Evolutionary conservation across 1,140 invertebrate genomes (phyloP).

Genomic region (Hyles euphorbiae): DNA sequence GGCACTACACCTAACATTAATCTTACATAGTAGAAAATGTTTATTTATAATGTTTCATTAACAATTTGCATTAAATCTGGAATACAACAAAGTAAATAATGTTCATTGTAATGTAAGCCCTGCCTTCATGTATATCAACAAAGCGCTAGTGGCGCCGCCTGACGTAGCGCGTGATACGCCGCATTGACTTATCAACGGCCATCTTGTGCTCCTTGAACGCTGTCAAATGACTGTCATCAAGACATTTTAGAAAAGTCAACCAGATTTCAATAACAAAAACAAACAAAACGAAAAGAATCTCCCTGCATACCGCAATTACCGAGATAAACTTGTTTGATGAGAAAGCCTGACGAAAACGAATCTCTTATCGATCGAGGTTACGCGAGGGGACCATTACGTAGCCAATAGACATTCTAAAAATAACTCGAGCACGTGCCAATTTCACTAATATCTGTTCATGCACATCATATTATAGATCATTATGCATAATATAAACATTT

Average conservation of each 20-base stretch:
- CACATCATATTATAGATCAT: conserved; percentile 13
- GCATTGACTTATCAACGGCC: conserved; percentile 33
- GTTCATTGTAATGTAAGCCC: background rate
- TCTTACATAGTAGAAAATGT: no score
- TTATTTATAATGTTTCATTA: no score
- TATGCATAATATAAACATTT: background rate
- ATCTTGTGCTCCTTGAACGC: conserved; percentile 54
- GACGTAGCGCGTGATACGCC: conserved; percentile 45
- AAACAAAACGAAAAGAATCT: conserved; percentile 35
- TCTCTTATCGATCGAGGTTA: conserved; percentile 31
- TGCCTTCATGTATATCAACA: conserved; percentile 31
- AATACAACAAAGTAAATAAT: no score
- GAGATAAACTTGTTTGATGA: background rate
- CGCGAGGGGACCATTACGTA: conserved; percentile 24
- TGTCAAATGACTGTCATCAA: conserved; percentile 67
- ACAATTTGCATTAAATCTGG: no score
- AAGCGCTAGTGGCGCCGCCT: conserved; percentile 44
- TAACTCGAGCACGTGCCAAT: conserved; percentile 59
- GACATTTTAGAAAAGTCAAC: conserved; percentile 62
- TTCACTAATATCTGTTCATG: conserved; percentile 12
- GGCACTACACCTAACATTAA: no score
- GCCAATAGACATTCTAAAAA: conserved; percentile 50
- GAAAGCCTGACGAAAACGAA: background rate
- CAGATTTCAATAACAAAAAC: conserved; percentile 58
- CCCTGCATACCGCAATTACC: background rate